These are phyloP conservation scores for Trachelus stipa DNA, from an alignment of 2,888 invertebrate genomes.

Conservation along the genomic window DNA sequence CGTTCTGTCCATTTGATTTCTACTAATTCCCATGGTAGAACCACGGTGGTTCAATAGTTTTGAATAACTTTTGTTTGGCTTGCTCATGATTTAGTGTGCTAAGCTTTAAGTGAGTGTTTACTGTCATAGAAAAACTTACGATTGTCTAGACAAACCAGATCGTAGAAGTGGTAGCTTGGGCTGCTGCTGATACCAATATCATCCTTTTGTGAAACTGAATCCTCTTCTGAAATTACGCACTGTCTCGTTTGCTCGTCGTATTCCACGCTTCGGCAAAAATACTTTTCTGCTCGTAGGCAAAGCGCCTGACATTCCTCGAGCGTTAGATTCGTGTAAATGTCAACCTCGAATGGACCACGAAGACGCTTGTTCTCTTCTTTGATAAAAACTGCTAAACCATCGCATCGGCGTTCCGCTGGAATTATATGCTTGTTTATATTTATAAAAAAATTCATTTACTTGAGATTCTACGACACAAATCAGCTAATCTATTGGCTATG, in stretches of 20 bases:
- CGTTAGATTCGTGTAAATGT: constrained; percentile 87
- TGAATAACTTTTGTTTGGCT: background rate
- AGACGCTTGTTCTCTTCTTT: constrained; percentile 90
- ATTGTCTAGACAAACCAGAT: constrained; percentile 89
- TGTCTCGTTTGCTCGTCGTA: constrained; percentile 88
- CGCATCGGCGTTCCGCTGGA: constrained; percentile 85
- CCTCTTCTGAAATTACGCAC: constrained; percentile 92
- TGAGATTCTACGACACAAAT: too few species aligned
- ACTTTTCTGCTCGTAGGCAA: constrained; percentile 89
- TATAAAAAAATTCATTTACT: background rate
- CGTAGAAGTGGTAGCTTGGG: constrained; percentile 88
- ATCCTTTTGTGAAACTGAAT: constrained; percentile 89
- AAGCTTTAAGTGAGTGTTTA: background rate
- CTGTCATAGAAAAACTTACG: constrained; percentile 73
- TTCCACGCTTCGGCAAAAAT: constrained; percentile 90
- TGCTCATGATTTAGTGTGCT: background rate
- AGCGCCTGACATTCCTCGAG: constrained; percentile 89
- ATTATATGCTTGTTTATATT: background rate
- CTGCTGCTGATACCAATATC: constrained; percentile 88
- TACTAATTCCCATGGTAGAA: too few species aligned
- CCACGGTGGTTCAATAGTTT: too few species aligned
- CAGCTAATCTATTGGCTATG: too few species aligned
- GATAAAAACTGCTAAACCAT: constrained; percentile 87
- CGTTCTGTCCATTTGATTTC: too few species aligned
- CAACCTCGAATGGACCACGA: constrained; percentile 89